These are phyloP conservation scores for Cromileptes altivelis DNA, from an alignment of 2,113 vertebrate species.

Conservation along the genomic window DNA sequence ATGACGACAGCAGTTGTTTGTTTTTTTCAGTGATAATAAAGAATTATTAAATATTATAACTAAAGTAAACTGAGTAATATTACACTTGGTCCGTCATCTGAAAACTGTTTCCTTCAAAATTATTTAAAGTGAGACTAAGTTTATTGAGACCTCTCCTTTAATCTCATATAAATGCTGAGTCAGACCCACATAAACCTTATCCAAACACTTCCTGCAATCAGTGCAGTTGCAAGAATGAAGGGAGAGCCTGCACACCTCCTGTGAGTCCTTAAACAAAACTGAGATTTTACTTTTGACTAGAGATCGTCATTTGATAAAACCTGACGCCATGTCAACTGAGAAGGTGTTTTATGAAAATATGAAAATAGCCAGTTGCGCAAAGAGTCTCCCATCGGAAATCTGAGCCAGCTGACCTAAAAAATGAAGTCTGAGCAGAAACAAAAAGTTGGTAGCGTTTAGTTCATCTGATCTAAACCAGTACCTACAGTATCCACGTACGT, in stretches of 20 bases:
- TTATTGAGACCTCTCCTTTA: not conserved
- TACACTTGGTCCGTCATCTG: not conserved
- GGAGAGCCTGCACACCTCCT: not conserved
- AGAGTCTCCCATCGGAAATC: not conserved
- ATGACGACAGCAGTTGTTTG: too few relatives aligned
- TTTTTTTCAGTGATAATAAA: not conserved
- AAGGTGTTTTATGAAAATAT: not conserved
- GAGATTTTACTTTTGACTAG: not conserved
- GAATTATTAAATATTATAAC: not conserved
- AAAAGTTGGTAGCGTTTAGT: not conserved
- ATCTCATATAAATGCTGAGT: not conserved
- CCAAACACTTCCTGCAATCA: not conserved
- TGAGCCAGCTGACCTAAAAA: not conserved
- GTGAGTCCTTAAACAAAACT: not conserved
- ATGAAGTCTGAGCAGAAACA: not conserved
- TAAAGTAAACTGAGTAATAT: not conserved
- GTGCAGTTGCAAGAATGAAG: not conserved
- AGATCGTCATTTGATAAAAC: not conserved
- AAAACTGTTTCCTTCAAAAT: not conserved
- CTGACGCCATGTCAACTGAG: not conserved
- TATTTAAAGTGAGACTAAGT: not conserved
- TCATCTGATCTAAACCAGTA: slow-evolving; percentile 28
- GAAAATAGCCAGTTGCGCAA: slow-evolving; percentile 26
- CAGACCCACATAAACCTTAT: not conserved
- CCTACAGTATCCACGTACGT: slow-evolving; percentile 47